Conservation (phyloP, 2,888 invertebrate genomes). For the Pherbina coryleti region DNA sequence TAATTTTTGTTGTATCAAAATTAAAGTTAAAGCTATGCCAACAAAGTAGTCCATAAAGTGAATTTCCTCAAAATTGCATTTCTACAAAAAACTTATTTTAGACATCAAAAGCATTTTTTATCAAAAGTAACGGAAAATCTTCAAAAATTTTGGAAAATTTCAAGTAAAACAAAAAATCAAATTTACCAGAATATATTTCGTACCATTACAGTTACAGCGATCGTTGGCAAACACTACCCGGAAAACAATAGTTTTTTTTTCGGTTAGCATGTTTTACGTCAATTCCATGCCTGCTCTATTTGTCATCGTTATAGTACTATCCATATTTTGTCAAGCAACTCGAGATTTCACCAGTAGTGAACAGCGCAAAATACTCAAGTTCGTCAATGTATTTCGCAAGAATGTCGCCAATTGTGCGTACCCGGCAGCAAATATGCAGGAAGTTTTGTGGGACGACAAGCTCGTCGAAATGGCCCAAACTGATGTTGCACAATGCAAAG, state of each 20-base stretch:
- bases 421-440: slow-evolving; percentile 17
- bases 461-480: background rate
- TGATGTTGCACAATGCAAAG: background rate
- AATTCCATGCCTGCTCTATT: background rate
- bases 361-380: background rate
- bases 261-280: no score
- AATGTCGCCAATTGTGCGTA: background rate
- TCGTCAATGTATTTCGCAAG: slow-evolving; percentile 19
- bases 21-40: no score
- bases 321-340: background rate
- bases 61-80: no score
- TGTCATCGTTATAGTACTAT: background rate
- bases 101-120: background rate
- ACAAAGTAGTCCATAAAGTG: no score
- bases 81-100: background rate
- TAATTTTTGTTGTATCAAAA: no score
- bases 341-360: background rate
- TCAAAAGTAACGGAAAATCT: no score
- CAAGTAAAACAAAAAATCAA: background rate
- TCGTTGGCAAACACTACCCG: no score
- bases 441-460: slow-evolving; percentile 19
- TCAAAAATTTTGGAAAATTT: background rate
- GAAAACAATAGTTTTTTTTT: no score
- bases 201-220: no score
- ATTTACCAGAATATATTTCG: no score